These are phyloP conservation scores for Brachionus asplanchnoidis DNA, from an alignment of 1,140 invertebrate species.

Conservation along the genomic window DNA sequence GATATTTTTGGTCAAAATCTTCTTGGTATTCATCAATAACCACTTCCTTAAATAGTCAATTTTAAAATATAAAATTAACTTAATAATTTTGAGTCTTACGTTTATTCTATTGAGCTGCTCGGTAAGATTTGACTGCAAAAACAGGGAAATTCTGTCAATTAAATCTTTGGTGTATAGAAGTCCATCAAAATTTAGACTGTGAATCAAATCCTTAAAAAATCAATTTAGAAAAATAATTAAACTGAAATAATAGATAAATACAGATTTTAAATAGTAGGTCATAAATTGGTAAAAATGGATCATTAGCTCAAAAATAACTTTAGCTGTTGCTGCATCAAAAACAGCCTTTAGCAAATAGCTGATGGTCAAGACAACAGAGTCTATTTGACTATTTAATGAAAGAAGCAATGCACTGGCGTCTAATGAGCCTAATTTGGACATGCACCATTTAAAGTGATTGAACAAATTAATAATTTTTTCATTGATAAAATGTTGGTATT, in stretches of 20 bases:
- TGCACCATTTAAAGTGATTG: background rate
- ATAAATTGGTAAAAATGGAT: conserved; percentile 21
- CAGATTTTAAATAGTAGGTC: background rate
- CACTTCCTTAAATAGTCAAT: background rate
- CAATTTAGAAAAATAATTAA: background rate
- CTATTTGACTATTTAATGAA: background rate
- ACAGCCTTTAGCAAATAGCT: background rate
- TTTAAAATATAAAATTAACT: background rate
- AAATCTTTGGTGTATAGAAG: background rate
- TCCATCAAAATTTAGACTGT: background rate
- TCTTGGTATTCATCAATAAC: background rate
- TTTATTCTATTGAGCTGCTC: conserved; percentile 15
- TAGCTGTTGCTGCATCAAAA: background rate
- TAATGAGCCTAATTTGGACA: background rate
- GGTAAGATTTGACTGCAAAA: background rate
- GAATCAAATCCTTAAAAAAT: background rate
- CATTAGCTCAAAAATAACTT: conserved; percentile 1
- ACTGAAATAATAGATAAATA: background rate
- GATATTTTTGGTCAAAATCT: background rate
- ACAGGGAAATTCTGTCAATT: background rate
- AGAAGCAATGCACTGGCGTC: background rate
- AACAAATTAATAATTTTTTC: background rate
- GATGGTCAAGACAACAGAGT: background rate
- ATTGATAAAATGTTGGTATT: background rate
- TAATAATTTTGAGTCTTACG: background rate